phyloP scores from a whole-genome alignment of 2,888 invertebrate species.

The Rambutsinella grinnellia region DNA sequence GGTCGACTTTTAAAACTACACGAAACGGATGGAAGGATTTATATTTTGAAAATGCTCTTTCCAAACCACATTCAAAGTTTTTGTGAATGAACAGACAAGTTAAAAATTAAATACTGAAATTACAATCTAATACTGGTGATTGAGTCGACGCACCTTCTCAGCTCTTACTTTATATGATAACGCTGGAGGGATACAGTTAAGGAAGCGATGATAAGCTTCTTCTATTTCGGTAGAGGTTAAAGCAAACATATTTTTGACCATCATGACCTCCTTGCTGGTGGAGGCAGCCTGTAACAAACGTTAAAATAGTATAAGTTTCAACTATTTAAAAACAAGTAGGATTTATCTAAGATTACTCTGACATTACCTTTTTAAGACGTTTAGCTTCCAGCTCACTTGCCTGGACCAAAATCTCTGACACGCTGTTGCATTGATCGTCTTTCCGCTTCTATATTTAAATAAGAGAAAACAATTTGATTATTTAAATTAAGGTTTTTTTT shows the following conservation, averaged over 20 bases:
- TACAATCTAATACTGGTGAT: slow-evolving; percentile 49
- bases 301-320: no score
- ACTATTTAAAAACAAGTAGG: neutral
- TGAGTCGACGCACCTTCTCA: slow-evolving; percentile 36
- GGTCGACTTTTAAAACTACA: no score
- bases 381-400: slow-evolving; percentile 65
- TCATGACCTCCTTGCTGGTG: slow-evolving; percentile 40
- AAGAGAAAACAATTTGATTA: neutral
- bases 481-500: no score
- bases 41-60: no score
- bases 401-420: slow-evolving; percentile 64
- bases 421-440: slow-evolving; percentile 58
- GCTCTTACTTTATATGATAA: slow-evolving; percentile 63
- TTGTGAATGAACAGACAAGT: no score
- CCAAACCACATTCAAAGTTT: no score
- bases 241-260: slow-evolving; percentile 46
- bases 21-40: no score
- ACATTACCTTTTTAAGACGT: slow-evolving; percentile 61
- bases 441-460: slow-evolving; percentile 60
- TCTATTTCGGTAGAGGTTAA: slow-evolving; percentile 85
- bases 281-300: slow-evolving; percentile 35
- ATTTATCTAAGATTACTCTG: neutral
- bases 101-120: no score
- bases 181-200: slow-evolving; percentile 68
- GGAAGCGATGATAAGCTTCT: slow-evolving; percentile 84